Conservation (phyloP, 1,140 invertebrate genomes). For the Mycetomoellerius zeteki region DNA sequence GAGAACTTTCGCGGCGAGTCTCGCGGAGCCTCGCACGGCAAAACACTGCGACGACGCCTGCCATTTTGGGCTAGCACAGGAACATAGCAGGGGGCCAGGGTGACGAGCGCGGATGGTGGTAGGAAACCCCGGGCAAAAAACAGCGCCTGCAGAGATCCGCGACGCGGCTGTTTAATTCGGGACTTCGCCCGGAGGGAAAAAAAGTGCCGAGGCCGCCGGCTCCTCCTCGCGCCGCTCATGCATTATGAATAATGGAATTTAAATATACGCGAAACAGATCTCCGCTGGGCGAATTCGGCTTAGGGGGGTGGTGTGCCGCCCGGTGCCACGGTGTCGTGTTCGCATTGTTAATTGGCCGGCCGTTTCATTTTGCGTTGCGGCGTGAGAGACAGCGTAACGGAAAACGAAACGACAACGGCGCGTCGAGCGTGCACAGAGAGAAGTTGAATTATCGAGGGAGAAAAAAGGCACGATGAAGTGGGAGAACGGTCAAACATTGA, state of each 20-base stretch:
- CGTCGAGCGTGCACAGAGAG: constrained; percentile 23
- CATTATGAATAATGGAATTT: constrained; percentile 85
- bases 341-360: constrained; percentile 81
- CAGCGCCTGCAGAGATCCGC: constrained; percentile 76
- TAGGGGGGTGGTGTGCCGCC: constrained; percentile 43
- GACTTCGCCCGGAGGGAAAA: constrained; percentile 77
- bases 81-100: constrained; percentile 26
- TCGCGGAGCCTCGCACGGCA: constrained; percentile 57
- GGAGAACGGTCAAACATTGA: constrained; percentile 34
- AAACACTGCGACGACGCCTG: constrained; percentile 68
- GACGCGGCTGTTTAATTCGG: constrained; percentile 81
- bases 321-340: constrained; percentile 75
- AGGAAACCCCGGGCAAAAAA: constrained; percentile 71
- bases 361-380: constrained; percentile 70
- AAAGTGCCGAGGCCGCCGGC: constrained; percentile 64
- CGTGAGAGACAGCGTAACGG: constrained; percentile 38
- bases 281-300: constrained; percentile 68
- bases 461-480: background rate
- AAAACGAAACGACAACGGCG: constrained; percentile 55
- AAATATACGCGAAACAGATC: constrained; percentile 80
- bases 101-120: constrained; percentile 48
- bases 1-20: constrained; percentile 61
- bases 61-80: constrained; percentile 67
- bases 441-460: constrained; percentile 55
- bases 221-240: constrained; percentile 73